These are phyloP conservation scores for Holothuria leucospilota DNA, from an alignment of 53 echinoderm and acorn worm species.

Conservation along the genomic window DNA sequence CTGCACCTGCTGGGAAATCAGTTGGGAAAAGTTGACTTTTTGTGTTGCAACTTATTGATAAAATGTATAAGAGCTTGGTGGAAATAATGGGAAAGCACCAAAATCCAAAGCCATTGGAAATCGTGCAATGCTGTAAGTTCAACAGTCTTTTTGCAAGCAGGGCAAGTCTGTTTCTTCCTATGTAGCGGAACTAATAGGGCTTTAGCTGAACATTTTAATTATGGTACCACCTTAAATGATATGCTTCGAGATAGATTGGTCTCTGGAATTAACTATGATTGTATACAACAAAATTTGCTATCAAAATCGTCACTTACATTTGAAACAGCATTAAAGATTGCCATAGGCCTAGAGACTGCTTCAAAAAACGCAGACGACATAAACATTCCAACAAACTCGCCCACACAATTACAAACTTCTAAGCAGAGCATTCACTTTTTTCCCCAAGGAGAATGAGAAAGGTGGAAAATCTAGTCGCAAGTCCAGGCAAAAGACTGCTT, in stretches of 20 bases:
- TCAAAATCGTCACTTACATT: too few relatives aligned
- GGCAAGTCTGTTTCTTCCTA: slow-evolving; percentile 28
- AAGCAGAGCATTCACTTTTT: background rate
- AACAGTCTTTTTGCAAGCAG: background rate
- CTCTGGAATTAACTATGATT: too few relatives aligned
- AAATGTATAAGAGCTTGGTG: slow-evolving; percentile 45
- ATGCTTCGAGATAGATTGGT: slow-evolving; percentile 51
- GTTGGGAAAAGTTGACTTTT: too few relatives aligned
- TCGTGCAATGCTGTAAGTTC: too few relatives aligned
- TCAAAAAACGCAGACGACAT: too few relatives aligned
- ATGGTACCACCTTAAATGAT: slow-evolving; percentile 12
- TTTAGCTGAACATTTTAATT: slow-evolving; percentile 48
- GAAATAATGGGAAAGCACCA: slow-evolving; percentile 36
- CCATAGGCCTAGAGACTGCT: too few relatives aligned
- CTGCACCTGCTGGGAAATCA: too few relatives aligned
- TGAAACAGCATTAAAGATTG: too few relatives aligned
- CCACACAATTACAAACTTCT: background rate
- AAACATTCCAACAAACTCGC: too few relatives aligned
- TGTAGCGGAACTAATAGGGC: slow-evolving; percentile 33
- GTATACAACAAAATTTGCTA: slow-evolving; percentile 45
- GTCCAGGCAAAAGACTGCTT: too few relatives aligned
- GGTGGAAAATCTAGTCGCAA: slow-evolving; percentile 33
- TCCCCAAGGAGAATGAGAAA: background rate
- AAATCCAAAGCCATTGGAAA: slow-evolving; percentile 52
- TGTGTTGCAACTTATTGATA: too few relatives aligned